Base-by-base conservation (phyloP, 2,888 invertebrate species). In the Dolichopus griseipennis region DNA sequence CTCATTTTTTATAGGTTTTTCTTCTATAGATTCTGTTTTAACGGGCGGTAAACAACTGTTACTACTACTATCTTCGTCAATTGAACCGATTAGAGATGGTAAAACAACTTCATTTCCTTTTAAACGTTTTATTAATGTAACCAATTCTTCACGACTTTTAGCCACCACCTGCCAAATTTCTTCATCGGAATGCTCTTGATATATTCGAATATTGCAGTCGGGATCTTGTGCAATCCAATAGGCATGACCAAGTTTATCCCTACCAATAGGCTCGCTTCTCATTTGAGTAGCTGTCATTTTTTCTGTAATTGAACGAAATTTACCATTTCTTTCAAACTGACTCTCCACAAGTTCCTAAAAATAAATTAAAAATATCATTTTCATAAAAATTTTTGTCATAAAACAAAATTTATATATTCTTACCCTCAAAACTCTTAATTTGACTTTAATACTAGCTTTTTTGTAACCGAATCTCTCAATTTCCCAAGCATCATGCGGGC, bases 151-250 rank as follows among this genome's bases (percentile, higher is more conserved):
- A 72, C 93, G 83, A 83, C 88, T 88, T 79, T 95, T 91, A 71
- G 95, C 96, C 71, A 97, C 91, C 65, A 96, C 85, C 77, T 91
- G 89, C 96, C 96, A 97, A 18, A 92, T 92, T 79, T 97, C 95
- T 78, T 98, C 97, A 81, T 98, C 97, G 73, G 92, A 87, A 78
- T 98, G 96, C 82, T 98, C 98, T 77, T 92, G 90, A 81, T 96
- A 99, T 65, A 99, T 88, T 72, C 95, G 86, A 71, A 98, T 84
- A 81, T 95, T 95, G 75, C 93, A 90, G 70, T 92, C 90, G 71
- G 90, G 88, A 80, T 97, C 95, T 68, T 91, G 86, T 75, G 97
- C 93, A 75, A 91, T 88, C 97, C 98, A 99, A 81, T 99, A 99
- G 8, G 91, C 87, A 78, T 93, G 87, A 1, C 99, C 98, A 76